Base-by-base conservation (phyloP, 2,797 vertebrate species). In the Neomorphus geoffroyi region DNA sequence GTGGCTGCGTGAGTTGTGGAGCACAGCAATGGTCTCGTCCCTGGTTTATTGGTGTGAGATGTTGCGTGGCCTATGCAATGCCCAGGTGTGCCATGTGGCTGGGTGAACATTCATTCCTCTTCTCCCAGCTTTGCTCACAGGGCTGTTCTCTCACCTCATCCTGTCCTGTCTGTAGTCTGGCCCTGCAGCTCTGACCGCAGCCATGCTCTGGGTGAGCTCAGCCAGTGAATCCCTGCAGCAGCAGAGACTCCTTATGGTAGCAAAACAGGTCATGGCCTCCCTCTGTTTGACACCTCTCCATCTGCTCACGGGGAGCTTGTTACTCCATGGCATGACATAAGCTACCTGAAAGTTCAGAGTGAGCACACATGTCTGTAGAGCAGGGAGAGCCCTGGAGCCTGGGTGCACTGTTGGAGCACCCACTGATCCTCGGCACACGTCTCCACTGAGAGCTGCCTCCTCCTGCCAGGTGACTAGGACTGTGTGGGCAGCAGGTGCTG, bases 11-110 rank as follows among this genome's bases (percentile, higher is more conserved):
- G 43, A 24, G 69, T 11, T 12, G 67, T n/a, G 48, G 37, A 60
- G 57, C 0, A 1, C n/a, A 54, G 57, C 18, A 1, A 0, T 7
- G 5, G 64, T 35, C 41, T 66, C 4, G 0, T 46, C 13, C 14
- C 21, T 2, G 9, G 5, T 4, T 24, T n/a, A 65, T 48, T 57
- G 27, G 7, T 6, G 2, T 0, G 7, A 57, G 69, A 12, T 2
- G 2, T 66, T 70, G 23, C 2, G 1, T 41, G 27, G 33, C 27
- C 57, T 41, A 27, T 23, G 60, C 0, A 2, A 39, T 75, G 84
- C 33, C 26, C 35, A 16, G 67, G 19, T 11, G n/a, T 56, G 60
- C 14, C 43, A 32, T 16, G 53, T 16, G 50, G 10, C 28, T 7
- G 66, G 41, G n/a, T 8, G 56, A 37, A 26, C 0, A 6, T 18